Evolutionary conservation across 2,888 invertebrate species (phyloP).

Genomic region (Campoletis raptor): DNA sequence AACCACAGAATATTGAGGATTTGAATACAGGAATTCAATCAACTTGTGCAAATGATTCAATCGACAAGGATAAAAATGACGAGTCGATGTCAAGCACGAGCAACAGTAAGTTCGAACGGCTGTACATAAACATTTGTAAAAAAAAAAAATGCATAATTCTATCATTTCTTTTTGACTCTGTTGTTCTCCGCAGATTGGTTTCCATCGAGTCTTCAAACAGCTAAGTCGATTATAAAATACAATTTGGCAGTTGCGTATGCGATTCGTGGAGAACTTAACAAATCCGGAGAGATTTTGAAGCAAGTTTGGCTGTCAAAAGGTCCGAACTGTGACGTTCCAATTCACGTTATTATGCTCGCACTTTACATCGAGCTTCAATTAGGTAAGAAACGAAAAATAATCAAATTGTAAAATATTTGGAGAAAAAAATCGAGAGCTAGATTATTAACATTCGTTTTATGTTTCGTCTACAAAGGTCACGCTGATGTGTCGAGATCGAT

Average conservation of each 20-base stretch:
- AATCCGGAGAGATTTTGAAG: conserved; percentile 86
- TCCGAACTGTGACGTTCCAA: conserved; percentile 86
- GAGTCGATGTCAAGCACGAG: conserved; percentile 43
- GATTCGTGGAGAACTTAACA: conserved; percentile 90
- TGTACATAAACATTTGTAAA: not conserved
- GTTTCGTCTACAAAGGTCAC: conserved; percentile 85
- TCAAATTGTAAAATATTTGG: not conserved
- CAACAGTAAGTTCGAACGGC: conserved; percentile 18
- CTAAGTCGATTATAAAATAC: conserved; percentile 90
- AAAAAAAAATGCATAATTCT: not conserved
- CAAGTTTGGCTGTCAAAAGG: conserved; percentile 87
- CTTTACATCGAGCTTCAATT: conserved; percentile 89
- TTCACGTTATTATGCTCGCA: conserved; percentile 88
- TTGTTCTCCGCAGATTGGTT: conserved; percentile 86
- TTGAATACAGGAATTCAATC: conserved; percentile 84
- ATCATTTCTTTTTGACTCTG: conserved; percentile 3
- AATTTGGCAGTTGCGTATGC: conserved; percentile 92
- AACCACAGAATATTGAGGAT: conserved; percentile 90
- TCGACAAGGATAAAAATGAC: conserved; percentile 73
- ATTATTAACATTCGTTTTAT: not conserved
- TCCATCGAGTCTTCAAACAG: conserved; percentile 88
- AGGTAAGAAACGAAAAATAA: conserved; percentile 83
- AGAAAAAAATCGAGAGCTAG: not conserved
- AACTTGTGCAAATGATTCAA: conserved; percentile 75
- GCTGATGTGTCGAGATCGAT: conserved; percentile 87